Percentiles rank a stretch among this genome's conserved stretches.
Conservation (phyloP, 2,113 vertebrate species). For the Thomomys bottae region DNA sequence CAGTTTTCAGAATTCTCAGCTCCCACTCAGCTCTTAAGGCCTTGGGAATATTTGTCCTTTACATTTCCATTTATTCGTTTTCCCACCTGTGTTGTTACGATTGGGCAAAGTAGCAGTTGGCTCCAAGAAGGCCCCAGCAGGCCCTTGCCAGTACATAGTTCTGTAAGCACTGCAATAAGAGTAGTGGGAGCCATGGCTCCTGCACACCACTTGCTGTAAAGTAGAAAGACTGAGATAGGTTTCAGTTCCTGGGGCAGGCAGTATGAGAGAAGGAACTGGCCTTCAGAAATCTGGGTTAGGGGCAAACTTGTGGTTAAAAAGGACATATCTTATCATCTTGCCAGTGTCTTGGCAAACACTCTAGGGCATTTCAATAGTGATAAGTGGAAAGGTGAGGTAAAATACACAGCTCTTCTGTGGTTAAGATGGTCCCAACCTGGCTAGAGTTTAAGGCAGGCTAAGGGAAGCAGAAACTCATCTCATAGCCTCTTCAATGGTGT, state of each 20-base stretch:
- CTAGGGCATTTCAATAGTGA: background rate
- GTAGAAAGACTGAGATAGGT: too few relatives aligned
- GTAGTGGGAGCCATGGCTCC: background rate
- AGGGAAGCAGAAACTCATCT: background rate
- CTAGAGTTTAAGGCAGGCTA: background rate
- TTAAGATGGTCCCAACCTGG: background rate
- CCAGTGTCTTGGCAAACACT: background rate
- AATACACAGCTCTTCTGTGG: background rate
- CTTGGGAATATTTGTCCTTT: background rate
- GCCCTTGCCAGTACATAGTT: background rate
- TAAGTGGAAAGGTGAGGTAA: background rate
- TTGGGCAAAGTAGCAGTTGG: background rate
- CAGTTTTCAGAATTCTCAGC: conserved; percentile 26
- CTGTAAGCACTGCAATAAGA: too few relatives aligned
- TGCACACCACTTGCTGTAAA: background rate
- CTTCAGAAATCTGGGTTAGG: background rate
- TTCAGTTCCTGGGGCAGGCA: background rate
- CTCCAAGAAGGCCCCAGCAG: background rate
- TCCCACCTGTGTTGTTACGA: background rate
- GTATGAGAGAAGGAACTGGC: background rate
- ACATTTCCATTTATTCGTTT: conserved; percentile 22
- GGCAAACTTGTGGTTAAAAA: background rate
- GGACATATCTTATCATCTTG: background rate
- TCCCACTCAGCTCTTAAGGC: background rate
- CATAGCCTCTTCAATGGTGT: background rate